phyloP scores from a whole-genome alignment of 2,888 invertebrate species.

The Athalia circularis region DNA sequence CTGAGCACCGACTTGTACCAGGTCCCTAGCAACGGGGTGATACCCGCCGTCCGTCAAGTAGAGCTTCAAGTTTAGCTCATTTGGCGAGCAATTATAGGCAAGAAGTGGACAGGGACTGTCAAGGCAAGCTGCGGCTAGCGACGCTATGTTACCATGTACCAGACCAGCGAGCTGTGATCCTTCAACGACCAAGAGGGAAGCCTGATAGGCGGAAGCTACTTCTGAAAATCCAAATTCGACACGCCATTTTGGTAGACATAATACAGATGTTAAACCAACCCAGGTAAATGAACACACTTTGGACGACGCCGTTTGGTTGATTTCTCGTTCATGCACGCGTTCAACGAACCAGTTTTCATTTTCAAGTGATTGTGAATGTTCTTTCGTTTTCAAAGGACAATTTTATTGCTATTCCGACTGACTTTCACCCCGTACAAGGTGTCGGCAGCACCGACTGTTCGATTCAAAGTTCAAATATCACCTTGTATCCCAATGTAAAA shows the following conservation, averaged over 20 bases:
- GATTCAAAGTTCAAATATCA: constrained; percentile 25
- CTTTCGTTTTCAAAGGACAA: constrained; percentile 9
- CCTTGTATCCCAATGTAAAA: constrained; percentile 2
- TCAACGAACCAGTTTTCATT: background rate
- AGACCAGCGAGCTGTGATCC: constrained; percentile 84
- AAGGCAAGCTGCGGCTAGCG: constrained; percentile 82
- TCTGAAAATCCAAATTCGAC: constrained; percentile 74
- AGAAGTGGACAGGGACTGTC: constrained; percentile 80
- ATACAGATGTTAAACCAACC: background rate
- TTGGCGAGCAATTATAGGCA: constrained; percentile 80
- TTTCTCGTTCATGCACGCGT: background rate
- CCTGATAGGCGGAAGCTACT: constrained; percentile 83
- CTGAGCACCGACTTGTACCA: constrained; percentile 91
- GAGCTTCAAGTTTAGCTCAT: constrained; percentile 69
- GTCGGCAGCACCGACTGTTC: constrained; percentile 5
- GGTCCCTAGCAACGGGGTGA: constrained; percentile 82
- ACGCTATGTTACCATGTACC: constrained; percentile 83
- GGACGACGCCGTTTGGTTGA: background rate
- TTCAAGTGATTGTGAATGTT: background rate
- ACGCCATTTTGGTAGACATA: background rate
- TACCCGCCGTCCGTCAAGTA: constrained; percentile 72
- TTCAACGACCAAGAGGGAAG: constrained; percentile 83
- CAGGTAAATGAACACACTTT: background rate
- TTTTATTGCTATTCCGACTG: constrained; percentile 15
- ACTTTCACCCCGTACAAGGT: constrained; percentile 43